Percentiles rank a stretch among this genome's conserved stretches.
These are phyloP conservation scores for Therioaphis trifolii DNA, from an alignment of 2,888 invertebrate genomes.

Conservation along the genomic window DNA sequence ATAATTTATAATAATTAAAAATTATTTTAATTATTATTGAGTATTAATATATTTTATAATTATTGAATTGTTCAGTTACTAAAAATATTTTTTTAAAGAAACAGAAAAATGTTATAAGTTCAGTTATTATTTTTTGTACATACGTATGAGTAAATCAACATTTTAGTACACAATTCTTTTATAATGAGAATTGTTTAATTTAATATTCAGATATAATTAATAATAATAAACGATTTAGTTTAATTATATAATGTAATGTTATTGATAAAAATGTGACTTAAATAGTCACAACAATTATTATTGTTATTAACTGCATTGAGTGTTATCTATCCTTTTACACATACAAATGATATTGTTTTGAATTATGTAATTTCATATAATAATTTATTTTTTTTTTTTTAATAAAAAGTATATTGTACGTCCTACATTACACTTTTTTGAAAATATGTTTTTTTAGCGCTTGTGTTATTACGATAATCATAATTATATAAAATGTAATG, in stretches of 20 bases:
- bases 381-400: no score
- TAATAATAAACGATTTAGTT: background rate
- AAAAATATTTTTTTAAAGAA: no score
- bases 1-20: no score
- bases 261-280: constrained; percentile 6
- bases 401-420: no score
- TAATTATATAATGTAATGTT: background rate
- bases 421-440: background rate
- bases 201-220: background rate
- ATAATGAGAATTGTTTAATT: background rate
- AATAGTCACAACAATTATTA: constrained; percentile 2
- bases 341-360: background rate
- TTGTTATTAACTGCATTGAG: background rate
- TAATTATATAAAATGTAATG: background rate
- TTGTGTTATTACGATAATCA: background rate
- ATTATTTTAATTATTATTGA: no score
- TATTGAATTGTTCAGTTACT: no score
- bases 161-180: no score
- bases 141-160: no score
- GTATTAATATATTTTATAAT: no score
- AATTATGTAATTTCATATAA: no score
- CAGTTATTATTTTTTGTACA: no score
- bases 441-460: background rate
- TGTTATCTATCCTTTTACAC: background rate
- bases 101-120: no score